Evolutionary conservation across 1,140 invertebrate genomes (phyloP).

Genomic region (Phthorimaea operculella): DNA sequence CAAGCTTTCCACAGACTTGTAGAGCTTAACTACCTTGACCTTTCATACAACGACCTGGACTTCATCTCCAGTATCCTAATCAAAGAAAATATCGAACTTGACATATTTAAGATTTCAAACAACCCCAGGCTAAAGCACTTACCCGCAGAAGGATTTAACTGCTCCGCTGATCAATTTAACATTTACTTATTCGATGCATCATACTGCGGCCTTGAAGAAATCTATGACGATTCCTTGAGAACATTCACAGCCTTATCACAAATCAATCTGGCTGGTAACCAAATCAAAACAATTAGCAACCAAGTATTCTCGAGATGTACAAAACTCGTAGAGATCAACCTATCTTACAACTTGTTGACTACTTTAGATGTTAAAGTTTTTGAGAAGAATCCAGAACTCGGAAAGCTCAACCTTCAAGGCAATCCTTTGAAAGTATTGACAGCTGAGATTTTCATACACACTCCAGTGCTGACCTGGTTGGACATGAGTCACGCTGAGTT

Average conservation of each 20-base stretch:
- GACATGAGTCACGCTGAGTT: conserved; percentile 76
- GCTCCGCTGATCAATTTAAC: conserved; percentile 69
- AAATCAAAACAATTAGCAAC: conserved; percentile 63
- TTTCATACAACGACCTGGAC: conserved; percentile 75
- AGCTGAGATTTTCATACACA: conserved; percentile 72
- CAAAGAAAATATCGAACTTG: conserved; percentile 73
- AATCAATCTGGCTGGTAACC: conserved; percentile 74
- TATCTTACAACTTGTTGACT: conserved; percentile 74
- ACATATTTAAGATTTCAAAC: conserved; percentile 74
- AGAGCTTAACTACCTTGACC: conserved; percentile 73
- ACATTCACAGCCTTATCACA: conserved; percentile 74
- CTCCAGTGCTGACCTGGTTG: conserved; percentile 52
- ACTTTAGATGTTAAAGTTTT: conserved; percentile 72
- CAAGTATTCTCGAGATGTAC: conserved; percentile 64
- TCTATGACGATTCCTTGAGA: conserved; percentile 72
- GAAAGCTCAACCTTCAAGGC: conserved; percentile 75
- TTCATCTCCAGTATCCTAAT: conserved; percentile 74
- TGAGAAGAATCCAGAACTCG: conserved; percentile 70
- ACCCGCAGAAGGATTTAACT: conserved; percentile 69
- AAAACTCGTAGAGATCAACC: conserved; percentile 73
- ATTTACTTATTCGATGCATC: conserved; percentile 76
- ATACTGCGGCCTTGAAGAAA: conserved; percentile 72
- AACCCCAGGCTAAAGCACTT: conserved; percentile 72
- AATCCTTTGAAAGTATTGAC: conserved; percentile 76
- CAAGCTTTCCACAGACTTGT: conserved; percentile 73